phyloP scores from a whole-genome alignment of 2,797 vertebrate genomes.

The Eutrigla gurnardus region DNA sequence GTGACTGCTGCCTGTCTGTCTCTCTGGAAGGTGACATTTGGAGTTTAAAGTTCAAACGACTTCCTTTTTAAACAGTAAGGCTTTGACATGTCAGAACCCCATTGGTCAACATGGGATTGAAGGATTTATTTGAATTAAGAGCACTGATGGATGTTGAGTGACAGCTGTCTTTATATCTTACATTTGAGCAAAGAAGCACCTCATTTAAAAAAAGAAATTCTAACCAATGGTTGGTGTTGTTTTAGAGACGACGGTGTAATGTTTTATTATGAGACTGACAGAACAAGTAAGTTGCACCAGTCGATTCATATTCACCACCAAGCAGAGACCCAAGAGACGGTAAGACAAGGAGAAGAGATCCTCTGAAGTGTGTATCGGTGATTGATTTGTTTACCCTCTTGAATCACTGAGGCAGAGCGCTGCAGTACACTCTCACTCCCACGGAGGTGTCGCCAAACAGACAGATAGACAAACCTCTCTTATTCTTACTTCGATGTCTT shows the following conservation, averaged over 20 bases:
- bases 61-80: constrained; percentile 22
- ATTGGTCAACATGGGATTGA: constrained; percentile 36
- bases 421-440: constrained; percentile 50
- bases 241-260: background rate
- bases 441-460: constrained; percentile 45
- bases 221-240: background rate
- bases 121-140: constrained; percentile 52
- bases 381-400: constrained; percentile 79
- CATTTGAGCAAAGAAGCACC: background rate
- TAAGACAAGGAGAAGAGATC: constrained; percentile 52
- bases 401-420: constrained; percentile 63
- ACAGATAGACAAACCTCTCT: constrained; percentile 44
- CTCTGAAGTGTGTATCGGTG: constrained; percentile 63
- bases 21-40: constrained; percentile 12
- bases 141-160: constrained; percentile 56
- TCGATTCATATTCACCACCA: constrained; percentile 59
- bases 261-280: constrained; percentile 26
- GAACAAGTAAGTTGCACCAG: constrained; percentile 33
- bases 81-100: constrained; percentile 31
- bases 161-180: constrained; percentile 25
- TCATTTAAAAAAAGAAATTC: no score
- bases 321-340: constrained; percentile 39
- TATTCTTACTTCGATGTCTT: constrained; percentile 34
- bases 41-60: constrained; percentile 11
- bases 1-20: constrained; percentile 53